Evolutionary conservation across 2,797 vertebrate genomes (phyloP).

Genomic region (Falco cherrug): DNA sequence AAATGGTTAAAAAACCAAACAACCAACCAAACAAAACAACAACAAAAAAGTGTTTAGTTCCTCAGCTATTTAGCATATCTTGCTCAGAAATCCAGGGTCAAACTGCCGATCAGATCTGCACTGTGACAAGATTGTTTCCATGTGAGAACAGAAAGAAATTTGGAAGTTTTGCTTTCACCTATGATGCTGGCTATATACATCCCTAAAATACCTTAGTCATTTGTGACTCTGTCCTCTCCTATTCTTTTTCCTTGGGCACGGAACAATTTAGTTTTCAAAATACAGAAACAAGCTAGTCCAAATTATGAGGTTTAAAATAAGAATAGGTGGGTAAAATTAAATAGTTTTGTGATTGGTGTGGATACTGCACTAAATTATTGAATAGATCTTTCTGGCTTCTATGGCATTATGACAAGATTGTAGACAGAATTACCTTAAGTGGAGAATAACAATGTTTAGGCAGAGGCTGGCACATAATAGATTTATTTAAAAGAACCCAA

Average conservation of each 20-base stretch:
- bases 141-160: background rate
- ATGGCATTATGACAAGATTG: background rate
- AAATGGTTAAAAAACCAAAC: background rate
- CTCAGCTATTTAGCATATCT: background rate
- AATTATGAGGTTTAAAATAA: background rate
- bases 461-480: background rate
- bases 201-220: background rate
- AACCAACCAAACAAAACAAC: too few relatives aligned
- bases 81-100: background rate
- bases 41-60: background rate
- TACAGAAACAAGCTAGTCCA: background rate
- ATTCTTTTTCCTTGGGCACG: background rate
- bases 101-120: background rate
- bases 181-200: background rate
- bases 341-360: background rate
- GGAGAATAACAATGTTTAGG: background rate
- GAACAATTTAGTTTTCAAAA: background rate
- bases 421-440: background rate
- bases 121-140: background rate
- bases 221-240: background rate
- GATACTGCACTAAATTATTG: background rate
- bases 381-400: background rate
- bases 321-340: background rate
- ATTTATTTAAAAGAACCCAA: background rate
- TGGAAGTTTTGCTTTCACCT: background rate